Percentiles rank a stretch among this genome's conserved stretches.
Conservation (phyloP, 53 echinoderm and acorn worm genomes). For the Crossaster papposus region DNA sequence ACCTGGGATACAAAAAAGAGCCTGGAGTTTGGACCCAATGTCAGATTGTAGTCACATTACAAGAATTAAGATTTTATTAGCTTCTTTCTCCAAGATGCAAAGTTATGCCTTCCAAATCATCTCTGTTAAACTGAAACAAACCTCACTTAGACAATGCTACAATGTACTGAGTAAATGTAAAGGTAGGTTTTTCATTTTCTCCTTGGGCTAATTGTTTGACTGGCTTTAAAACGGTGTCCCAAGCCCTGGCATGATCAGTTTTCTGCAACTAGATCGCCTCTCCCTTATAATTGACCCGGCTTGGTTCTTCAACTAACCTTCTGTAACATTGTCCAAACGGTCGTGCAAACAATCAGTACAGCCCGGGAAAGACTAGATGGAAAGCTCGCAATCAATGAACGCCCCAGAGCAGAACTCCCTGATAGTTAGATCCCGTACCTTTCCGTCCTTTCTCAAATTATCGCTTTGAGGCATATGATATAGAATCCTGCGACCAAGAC, state of each 20-base stretch:
- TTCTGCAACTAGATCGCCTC: background rate
- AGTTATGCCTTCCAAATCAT: background rate
- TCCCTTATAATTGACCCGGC: background rate
- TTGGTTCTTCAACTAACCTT: background rate
- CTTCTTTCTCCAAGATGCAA: background rate
- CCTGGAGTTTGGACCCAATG: too few relatives aligned
- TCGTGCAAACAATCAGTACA: background rate
- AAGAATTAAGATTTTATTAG: background rate
- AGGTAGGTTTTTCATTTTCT: background rate
- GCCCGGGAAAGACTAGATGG: background rate
- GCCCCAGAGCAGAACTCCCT: conserved; percentile 16
- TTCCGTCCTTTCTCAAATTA: background rate
- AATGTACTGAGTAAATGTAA: background rate
- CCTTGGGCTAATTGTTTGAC: background rate
- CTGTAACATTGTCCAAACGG: background rate
- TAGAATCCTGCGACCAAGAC: background rate
- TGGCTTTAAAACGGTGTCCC: background rate
- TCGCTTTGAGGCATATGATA: conserved; percentile 24
- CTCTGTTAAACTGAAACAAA: background rate
- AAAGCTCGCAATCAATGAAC: conserved; percentile 33
- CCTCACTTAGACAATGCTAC: background rate
- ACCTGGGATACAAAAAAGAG: background rate
- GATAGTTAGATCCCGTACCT: background rate
- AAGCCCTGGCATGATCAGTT: background rate
- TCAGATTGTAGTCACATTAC: too few relatives aligned